Evolutionary conservation across 2,888 invertebrate species (phyloP).

Genomic region (Germaria angustata): DNA sequence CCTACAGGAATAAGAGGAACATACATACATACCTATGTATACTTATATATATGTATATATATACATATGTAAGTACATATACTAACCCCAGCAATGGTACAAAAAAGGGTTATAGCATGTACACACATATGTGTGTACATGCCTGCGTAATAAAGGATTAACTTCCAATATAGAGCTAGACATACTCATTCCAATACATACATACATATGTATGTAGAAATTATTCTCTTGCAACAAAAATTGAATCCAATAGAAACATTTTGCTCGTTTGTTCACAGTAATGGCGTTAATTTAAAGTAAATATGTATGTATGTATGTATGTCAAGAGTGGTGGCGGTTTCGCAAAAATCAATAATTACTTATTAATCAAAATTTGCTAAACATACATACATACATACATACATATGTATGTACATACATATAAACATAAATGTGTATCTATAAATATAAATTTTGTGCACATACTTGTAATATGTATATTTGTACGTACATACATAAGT

Average conservation of each 20-base stretch:
- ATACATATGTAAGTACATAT: background rate
- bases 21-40: no score
- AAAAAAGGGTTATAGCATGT: constrained; percentile 36
- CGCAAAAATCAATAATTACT: constrained; percentile 33
- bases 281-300: background rate
- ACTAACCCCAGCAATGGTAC: no score
- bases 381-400: background rate
- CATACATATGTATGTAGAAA: constrained; percentile 1
- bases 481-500: background rate
- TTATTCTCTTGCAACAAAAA: constrained; percentile 1
- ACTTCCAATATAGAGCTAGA: constrained; percentile 61
- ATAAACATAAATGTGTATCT: background rate
- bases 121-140: background rate
- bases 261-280: background rate
- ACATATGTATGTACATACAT: background rate
- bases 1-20: no score
- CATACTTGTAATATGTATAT: background rate
- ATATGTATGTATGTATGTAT: background rate
- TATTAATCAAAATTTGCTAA: background rate
- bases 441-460: background rate
- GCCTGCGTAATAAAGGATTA: constrained; percentile 58
- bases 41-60: background rate
- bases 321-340: background rate
- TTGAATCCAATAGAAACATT: constrained; percentile 45
- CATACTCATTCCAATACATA: constrained; percentile 56